Base-by-base conservation (phyloP, 2,113 vertebrate genomes). In the Dipodomys spectabilis region DNA sequence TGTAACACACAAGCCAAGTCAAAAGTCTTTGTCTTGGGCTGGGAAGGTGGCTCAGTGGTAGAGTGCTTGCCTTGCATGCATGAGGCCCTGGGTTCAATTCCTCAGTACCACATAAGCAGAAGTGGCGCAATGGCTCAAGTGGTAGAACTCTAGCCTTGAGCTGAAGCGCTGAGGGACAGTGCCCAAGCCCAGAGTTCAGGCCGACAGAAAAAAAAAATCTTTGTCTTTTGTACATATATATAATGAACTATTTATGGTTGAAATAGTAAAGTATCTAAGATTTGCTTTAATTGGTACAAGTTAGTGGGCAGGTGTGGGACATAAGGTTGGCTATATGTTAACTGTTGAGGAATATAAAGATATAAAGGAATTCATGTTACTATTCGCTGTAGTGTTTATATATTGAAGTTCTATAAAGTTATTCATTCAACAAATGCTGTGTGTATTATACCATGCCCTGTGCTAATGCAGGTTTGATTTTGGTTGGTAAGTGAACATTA, bases 321-420 rank as follows among this genome's bases (percentile, higher is more conserved):
- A n/a, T 45, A 85, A 77, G 9, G 28, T 45, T 72, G 53, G 4
- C 27, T 27, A 2, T 39, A 49, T 73, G 65, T 35, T 89, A 49
- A n/a, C 75, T 12, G n/a, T 92, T 69, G 2, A 82, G 64, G 64
- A 82, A 64, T 72, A 67, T 27, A 7, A 0, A 74, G 16, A 64
- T 72, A 67, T 27, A 7, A 0, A 74, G 16, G 39, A 20, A 6
- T 86, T 82, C 10, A 16, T 71, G 53, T 11, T 53, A 11, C 64
- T 86, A 7, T 45, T 82, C 7, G 73, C 20, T 88, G 6, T 23
- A 65, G 32, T 69, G 32, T 94, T 77, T 71, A 68, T 28, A n/a
- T 77, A 39, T 62, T 80, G n/a, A n/a, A 77, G 53, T 72, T 85
- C 5, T 88, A 30, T 57, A 78, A 78, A 91, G 74, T 88, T 75